Percentiles rank a stretch among this genome's conserved stretches.
These are phyloP conservation scores for Eilema sororculum DNA, from an alignment of 2,888 invertebrate species.

Conservation along the genomic window DNA sequence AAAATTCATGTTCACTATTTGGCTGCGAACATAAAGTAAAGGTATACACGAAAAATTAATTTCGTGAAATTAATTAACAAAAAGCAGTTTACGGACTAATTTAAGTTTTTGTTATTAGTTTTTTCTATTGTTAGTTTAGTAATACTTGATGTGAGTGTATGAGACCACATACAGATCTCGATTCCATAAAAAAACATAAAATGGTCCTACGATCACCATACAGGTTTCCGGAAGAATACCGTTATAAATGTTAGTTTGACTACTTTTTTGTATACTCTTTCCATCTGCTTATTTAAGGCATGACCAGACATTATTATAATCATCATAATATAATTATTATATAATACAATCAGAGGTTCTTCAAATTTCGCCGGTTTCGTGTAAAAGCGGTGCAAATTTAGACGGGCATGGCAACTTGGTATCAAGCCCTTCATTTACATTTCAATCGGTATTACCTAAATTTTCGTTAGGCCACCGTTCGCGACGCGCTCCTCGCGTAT, in stretches of 20 bases:
- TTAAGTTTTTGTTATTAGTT: neutral
- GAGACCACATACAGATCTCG: no score
- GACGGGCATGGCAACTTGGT: slow-evolving; percentile 63
- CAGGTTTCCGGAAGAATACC: no score
- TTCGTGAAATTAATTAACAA: neutral
- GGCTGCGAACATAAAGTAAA: slow-evolving; percentile 47
- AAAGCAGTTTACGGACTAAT: neutral
- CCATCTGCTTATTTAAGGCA: neutral
- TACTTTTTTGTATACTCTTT: no score
- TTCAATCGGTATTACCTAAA: slow-evolving; percentile 81
- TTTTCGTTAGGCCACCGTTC: slow-evolving; percentile 57
- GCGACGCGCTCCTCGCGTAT: slow-evolving; percentile 55
- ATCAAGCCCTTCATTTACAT: slow-evolving; percentile 80
- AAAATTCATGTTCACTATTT: slow-evolving; percentile 39
- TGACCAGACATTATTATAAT: no score
- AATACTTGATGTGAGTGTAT: no score
- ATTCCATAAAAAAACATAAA: no score
- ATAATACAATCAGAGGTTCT: neutral
- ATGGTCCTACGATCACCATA: no score
- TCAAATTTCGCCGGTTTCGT: neutral
- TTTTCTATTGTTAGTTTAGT: no score
- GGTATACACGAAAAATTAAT: neutral
- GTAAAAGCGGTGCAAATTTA: slow-evolving; percentile 63
- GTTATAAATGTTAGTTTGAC: no score
- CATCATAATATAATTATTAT: neutral